These are phyloP conservation scores for Phalangium opilio DNA, from an alignment of 2,888 invertebrate genomes.

Conservation along the genomic window DNA sequence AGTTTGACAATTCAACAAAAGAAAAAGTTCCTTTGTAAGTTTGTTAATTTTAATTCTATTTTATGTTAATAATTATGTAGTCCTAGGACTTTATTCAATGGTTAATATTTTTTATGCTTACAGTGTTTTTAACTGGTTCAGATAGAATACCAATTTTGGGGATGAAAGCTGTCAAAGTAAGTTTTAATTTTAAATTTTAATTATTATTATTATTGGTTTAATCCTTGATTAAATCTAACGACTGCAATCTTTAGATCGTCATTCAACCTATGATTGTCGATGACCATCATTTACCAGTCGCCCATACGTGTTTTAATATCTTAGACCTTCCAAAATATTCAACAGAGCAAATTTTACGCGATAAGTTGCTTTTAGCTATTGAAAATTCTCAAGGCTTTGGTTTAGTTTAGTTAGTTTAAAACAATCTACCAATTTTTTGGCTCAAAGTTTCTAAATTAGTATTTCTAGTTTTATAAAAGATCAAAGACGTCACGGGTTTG, in stretches of 20 bases:
- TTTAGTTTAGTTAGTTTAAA: too few species aligned
- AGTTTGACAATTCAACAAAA: slow-evolving; percentile 69
- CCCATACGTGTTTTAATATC: slow-evolving; percentile 95
- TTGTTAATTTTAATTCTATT: slow-evolving; percentile 1
- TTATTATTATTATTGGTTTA: too few species aligned
- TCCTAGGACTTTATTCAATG: too few species aligned
- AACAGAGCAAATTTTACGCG: slow-evolving; percentile 66
- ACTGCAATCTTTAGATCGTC: slow-evolving; percentile 47
- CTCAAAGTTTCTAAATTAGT: too few species aligned
- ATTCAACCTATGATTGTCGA: slow-evolving; percentile 73
- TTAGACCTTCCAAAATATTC: slow-evolving; percentile 78
- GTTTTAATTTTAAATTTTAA: neutral
- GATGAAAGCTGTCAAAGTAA: slow-evolving; percentile 80
- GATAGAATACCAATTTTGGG: slow-evolving; percentile 91
- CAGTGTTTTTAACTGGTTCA: slow-evolving; percentile 78
- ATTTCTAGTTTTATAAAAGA: too few species aligned
- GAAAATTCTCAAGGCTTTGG: slow-evolving; percentile 93
- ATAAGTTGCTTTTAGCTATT: slow-evolving; percentile 78
- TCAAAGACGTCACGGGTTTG: too few species aligned
- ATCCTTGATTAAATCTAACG: neutral
- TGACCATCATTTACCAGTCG: slow-evolving; percentile 77
- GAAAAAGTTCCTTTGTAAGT: slow-evolving; percentile 62
- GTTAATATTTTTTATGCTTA: neutral
- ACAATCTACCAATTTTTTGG: too few species aligned
- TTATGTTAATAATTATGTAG: neutral